These are phyloP conservation scores for Simalia tracyae DNA, from an alignment of 2,797 vertebrate species.

Conservation along the genomic window DNA sequence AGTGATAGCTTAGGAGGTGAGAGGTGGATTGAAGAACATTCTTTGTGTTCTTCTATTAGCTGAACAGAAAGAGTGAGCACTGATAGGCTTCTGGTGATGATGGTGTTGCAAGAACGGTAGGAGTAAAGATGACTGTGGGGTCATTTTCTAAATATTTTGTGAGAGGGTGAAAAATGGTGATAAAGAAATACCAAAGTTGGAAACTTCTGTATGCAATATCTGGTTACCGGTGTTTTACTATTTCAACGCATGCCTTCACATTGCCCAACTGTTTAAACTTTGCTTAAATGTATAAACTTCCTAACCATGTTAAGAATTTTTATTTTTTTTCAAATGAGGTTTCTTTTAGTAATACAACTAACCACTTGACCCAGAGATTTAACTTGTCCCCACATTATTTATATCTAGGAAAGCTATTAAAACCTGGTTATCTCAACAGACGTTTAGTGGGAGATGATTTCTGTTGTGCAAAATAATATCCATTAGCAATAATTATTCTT, in stretches of 20 bases:
- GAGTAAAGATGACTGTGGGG: not conserved
- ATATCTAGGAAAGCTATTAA: not conserved
- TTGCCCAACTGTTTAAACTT: not conserved
- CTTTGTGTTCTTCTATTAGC: not conserved
- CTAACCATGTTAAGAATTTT: not conserved
- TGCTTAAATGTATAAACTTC: not conserved
- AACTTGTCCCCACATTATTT: not conserved
- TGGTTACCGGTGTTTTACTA: not conserved
- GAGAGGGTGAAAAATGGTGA: not conserved
- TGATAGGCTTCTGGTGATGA: not conserved
- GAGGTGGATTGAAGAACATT: not conserved
- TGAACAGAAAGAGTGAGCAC: not conserved
- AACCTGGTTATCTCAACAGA: not conserved
- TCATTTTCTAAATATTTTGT: not conserved
- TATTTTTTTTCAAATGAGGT: not conserved
- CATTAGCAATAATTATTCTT: not conserved
- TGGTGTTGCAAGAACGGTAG: not conserved
- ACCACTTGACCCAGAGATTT: not conserved
- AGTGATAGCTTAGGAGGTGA: not conserved
- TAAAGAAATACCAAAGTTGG: not conserved
- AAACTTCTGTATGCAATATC: not conserved
- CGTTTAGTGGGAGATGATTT: not conserved
- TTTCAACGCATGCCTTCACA: not conserved
- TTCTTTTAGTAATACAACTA: not conserved
- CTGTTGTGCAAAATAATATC: not conserved